Evolutionary conservation across 2,888 invertebrate species (phyloP).

Genomic region (Cryptocheilus praepositus): DNA sequence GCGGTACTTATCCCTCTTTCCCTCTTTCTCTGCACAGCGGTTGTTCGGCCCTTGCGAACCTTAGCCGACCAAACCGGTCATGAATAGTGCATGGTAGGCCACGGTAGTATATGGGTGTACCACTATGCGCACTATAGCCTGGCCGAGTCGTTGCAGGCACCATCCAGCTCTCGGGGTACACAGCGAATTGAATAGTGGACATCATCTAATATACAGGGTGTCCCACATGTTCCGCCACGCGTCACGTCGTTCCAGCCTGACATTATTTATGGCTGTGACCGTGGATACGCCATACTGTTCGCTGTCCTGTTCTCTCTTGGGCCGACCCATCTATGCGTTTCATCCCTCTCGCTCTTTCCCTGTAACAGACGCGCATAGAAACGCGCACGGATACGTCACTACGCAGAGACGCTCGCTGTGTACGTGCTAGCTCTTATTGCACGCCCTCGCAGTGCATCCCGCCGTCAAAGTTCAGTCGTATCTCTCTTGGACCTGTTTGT

Average conservation of each 20-base stretch:
- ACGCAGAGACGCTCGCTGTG: conserved; percentile 20
- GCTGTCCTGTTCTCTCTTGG: conserved; percentile 9
- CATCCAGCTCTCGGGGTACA: conserved; percentile 38
- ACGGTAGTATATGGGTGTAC: conserved; percentile 36
- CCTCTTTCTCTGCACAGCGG: conserved; percentile 24
- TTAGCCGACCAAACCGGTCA: conserved; percentile 44
- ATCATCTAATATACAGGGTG: conserved; percentile 61
- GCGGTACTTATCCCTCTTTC: conserved; percentile 18
- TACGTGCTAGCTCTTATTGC: conserved; percentile 20
- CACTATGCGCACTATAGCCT: conserved; percentile 33
- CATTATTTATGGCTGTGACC: conserved; percentile 47
- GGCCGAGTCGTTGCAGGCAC: conserved; percentile 40
- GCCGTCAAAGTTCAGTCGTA: conserved; percentile 36
- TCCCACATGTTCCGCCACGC: conserved; percentile 61
- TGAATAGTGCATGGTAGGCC: conserved; percentile 55
- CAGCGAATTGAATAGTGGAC: conserved; percentile 63
- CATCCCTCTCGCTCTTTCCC: conserved; percentile 3
- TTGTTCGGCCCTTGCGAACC: conserved; percentile 43
- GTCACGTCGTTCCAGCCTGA: conserved; percentile 50
- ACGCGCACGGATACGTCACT: conserved; percentile 13
- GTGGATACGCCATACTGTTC: conserved; percentile 27
- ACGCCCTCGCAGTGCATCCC: conserved; percentile 14
- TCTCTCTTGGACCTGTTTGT: conserved; percentile 46
- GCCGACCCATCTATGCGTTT: neutral
- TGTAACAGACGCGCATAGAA: conserved; percentile 18